Percentiles rank a stretch among this genome's conserved stretches.
phyloP scores from a whole-genome alignment of 2,113 vertebrate genomes.

The Aythya baeri region DNA sequence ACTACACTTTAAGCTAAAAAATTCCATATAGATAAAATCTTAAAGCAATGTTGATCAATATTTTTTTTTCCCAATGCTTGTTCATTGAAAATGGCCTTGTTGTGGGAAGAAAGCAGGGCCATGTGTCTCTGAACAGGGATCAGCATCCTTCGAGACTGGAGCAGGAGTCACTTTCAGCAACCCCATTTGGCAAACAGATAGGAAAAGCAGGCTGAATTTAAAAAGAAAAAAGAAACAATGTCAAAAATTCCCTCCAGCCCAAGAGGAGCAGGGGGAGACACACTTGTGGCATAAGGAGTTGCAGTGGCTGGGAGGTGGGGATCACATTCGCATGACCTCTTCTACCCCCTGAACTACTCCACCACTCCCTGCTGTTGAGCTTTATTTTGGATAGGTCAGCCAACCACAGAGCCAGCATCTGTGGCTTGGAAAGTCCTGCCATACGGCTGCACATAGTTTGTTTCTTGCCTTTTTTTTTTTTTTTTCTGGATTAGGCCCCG shows the following conservation, averaged over 20 bases:
- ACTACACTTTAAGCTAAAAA: neutral
- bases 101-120: neutral
- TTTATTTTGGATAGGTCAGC: slow-evolving; percentile 55
- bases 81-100: neutral
- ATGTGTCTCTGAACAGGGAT: accelerated
- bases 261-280: neutral
- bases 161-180: neutral
- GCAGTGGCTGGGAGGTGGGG: neutral
- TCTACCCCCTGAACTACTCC: slow-evolving; percentile 37
- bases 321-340: slow-evolving; percentile 47
- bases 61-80: neutral
- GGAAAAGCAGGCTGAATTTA: slow-evolving; percentile 9
- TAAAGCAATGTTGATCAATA: accelerated
- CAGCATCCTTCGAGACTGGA: neutral
- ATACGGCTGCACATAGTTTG: neutral
- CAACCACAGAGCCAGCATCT: slow-evolving; percentile 49
- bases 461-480: neutral
- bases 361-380: slow-evolving; percentile 49
- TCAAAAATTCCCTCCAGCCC: neutral
- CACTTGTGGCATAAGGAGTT: neutral
- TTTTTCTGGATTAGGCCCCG: neutral
- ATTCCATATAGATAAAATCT: neutral
- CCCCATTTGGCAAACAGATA: neutral
- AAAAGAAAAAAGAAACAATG: neutral
- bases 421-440: slow-evolving; percentile 41